Conservation (phyloP, 1,140 invertebrate genomes). For the Panagrolaimus sp. region DNA sequence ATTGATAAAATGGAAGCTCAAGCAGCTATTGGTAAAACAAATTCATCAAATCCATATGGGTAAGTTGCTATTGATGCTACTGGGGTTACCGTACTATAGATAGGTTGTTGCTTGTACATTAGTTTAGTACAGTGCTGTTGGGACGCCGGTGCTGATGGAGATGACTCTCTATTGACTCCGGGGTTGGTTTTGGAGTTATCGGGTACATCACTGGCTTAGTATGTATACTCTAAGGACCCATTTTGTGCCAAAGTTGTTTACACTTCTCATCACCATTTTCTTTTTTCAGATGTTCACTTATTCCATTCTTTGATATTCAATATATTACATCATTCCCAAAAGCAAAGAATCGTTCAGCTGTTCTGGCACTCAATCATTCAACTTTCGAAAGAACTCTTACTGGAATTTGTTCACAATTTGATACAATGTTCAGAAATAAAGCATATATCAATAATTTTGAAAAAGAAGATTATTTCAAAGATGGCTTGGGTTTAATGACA, state of each 20-base stretch:
- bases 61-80: too few species aligned
- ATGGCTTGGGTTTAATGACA: neutral
- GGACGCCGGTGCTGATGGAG: too few species aligned
- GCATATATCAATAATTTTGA: slow-evolving; percentile 21
- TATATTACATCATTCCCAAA: neutral
- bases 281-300: neutral
- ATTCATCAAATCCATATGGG: neutral
- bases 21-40: neutral
- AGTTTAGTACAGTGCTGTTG: too few species aligned
- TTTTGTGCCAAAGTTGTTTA: too few species aligned
- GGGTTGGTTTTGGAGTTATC: too few species aligned
- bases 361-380: slow-evolving; percentile 35
- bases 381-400: slow-evolving; percentile 26
- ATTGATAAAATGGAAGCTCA: slow-evolving; percentile 5
- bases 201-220: too few species aligned
- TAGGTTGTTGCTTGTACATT: too few species aligned
- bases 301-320: slow-evolving; percentile 4
- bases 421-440: slow-evolving; percentile 16
- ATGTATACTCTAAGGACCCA: neutral
- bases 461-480: slow-evolving; percentile 13
- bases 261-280: neutral
- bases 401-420: slow-evolving; percentile 21
- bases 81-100: too few species aligned
- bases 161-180: too few species aligned
- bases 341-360: slow-evolving; percentile 18